Evolutionary conservation across 2,888 invertebrate species (phyloP).

Genomic region (Clistopyga incitator): DNA sequence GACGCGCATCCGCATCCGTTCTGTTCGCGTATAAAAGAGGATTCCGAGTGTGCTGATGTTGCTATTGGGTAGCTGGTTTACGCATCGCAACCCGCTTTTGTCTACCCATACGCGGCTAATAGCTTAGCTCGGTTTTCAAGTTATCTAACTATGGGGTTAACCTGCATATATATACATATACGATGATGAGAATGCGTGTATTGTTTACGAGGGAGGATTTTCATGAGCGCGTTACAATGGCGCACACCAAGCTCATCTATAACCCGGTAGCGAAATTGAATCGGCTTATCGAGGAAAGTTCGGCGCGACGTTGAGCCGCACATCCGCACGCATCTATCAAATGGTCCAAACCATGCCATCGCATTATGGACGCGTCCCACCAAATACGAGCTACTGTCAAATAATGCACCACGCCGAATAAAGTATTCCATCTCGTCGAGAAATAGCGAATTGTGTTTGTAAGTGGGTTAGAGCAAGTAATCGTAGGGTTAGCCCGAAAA

Average conservation of each 20-base stretch:
- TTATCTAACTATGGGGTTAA: background rate
- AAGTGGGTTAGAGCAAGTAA: too few relatives aligned
- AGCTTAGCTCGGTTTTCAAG: background rate
- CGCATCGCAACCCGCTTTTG: background rate
- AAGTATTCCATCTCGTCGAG: too few relatives aligned
- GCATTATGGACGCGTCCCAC: too few relatives aligned
- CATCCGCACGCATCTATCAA: background rate
- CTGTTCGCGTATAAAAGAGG: background rate
- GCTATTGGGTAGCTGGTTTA: constrained; percentile 2
- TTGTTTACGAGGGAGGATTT: constrained; percentile 26
- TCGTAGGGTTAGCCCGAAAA: too few relatives aligned
- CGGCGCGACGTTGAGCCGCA: background rate
- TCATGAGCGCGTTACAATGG: background rate
- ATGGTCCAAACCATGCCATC: too few relatives aligned
- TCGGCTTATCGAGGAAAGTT: constrained; percentile 36
- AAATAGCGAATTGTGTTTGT: too few relatives aligned
- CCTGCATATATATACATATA: background rate
- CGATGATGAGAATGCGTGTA: background rate
- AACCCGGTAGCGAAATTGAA: constrained; percentile 41
- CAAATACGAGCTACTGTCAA: too few relatives aligned
- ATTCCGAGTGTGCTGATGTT: background rate
- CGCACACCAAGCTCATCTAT: constrained; percentile 29
- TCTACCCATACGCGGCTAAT: constrained; percentile 2
- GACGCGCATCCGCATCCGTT: background rate
- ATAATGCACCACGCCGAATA: too few relatives aligned